phyloP scores from a whole-genome alignment of 92 coral and sea anemone genomes.

The Phenganax stokvisi region DNA sequence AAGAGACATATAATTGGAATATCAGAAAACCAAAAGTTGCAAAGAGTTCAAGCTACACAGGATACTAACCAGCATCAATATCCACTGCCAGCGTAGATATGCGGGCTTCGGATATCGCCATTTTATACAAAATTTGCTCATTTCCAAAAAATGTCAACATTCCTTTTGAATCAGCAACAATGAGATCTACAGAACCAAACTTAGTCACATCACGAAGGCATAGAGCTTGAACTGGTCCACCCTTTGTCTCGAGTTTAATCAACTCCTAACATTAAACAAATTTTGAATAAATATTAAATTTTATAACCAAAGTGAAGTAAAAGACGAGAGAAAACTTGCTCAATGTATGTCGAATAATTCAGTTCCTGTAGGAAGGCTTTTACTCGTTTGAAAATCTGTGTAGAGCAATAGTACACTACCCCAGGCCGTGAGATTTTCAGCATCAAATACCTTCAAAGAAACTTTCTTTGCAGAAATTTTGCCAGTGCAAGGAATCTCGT shows the following conservation, averaged over 20 bases:
- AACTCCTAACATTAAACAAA: conserved; percentile 40
- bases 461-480: neutral
- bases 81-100: conserved; percentile 64
- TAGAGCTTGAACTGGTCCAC: conserved; percentile 70
- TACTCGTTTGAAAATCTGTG: no score
- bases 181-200: conserved; percentile 69
- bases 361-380: no score
- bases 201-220: conserved; percentile 61
- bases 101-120: conserved; percentile 63
- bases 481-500: conserved; percentile 28
- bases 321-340: neutral
- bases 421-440: no score
- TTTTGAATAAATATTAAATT: neutral
- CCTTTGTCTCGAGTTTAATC: conserved; percentile 64
- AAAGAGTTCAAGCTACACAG: neutral
- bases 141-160: conserved; percentile 68
- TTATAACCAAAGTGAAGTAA: neutral
- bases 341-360: neutral
- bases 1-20: neutral
- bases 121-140: conserved; percentile 71
- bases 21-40: neutral
- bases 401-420: no score
- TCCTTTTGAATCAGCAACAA: conserved; percentile 76
- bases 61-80: conserved; percentile 58
- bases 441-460: conserved; percentile 17